Evolutionary conservation across 2,888 invertebrate genomes (phyloP).

Genomic region (Carpatolechia fugitivella): DNA sequence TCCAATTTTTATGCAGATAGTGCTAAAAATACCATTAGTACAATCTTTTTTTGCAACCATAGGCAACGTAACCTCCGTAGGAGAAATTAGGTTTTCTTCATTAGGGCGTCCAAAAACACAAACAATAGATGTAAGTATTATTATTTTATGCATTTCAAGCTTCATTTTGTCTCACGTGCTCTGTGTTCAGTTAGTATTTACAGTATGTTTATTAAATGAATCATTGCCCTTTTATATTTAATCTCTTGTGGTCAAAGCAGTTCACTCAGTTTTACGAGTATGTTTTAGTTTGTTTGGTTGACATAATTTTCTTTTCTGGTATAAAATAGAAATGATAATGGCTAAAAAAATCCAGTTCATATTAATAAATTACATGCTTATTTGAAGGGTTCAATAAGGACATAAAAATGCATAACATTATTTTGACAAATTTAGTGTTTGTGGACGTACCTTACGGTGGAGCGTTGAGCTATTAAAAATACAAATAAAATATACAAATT

Average conservation of each 20-base stretch:
- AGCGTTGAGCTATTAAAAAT: no score
- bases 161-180: conserved; percentile 33
- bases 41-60: conserved; percentile 44
- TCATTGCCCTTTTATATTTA: conserved; percentile 59
- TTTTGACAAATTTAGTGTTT: no score
- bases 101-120: conserved; percentile 43
- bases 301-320: no score
- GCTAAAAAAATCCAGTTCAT: no score
- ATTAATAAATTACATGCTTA: no score
- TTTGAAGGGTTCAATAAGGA: no score
- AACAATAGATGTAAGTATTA: conserved; percentile 32
- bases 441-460: no score
- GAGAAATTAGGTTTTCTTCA: conserved; percentile 26
- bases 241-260: conserved; percentile 45
- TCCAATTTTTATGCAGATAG: conserved; percentile 51
- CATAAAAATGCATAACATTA: no score
- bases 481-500: no score
- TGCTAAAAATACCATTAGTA: conserved; percentile 44
- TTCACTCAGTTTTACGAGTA: not conserved
- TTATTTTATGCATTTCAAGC: conserved; percentile 43
- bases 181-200: conserved; percentile 30
- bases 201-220: conserved; percentile 42
- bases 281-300: not conserved
- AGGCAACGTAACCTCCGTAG: not conserved
- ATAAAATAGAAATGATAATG: no score